phyloP scores from a whole-genome alignment of 2,888 invertebrate genomes.

The Sarcophaga subvicina region DNA sequence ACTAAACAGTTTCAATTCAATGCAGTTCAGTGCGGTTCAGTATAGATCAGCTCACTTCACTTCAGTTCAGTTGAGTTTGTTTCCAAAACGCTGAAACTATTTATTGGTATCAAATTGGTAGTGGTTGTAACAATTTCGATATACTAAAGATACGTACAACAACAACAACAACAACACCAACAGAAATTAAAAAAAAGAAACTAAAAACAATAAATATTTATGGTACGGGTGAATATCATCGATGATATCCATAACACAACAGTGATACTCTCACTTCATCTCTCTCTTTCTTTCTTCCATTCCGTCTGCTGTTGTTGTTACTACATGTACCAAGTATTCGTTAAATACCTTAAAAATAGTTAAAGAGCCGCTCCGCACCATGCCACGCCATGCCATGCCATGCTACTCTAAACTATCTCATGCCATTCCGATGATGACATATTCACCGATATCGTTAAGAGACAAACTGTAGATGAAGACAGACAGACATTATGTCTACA shows the following conservation, averaged over 20 bases:
- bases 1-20: no score
- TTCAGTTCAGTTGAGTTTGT: no score
- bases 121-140: conserved; percentile 37
- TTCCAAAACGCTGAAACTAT: background rate
- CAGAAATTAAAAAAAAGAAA: background rate
- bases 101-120: conserved; percentile 16
- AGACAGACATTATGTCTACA: conserved; percentile 68
- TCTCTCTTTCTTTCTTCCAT: background rate
- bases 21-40: no score
- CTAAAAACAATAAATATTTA: conserved; percentile 43
- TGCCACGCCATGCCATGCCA: conserved; percentile 4
- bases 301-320: background rate
- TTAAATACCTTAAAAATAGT: conserved; percentile 59
- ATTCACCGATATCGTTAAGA: conserved; percentile 43
- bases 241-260: background rate
- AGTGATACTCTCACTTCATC: background rate
- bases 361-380: conserved; percentile 42
- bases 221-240: conserved; percentile 4
- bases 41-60: no score
- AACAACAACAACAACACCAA: background rate
- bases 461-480: background rate
- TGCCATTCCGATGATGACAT: conserved; percentile 57
- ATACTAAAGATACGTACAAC: conserved; percentile 28
- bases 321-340: conserved; percentile 20
- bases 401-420: conserved; percentile 5